Base-by-base conservation (phyloP, 2,797 vertebrate genomes). In the Acestrorhynchus altus region DNA sequence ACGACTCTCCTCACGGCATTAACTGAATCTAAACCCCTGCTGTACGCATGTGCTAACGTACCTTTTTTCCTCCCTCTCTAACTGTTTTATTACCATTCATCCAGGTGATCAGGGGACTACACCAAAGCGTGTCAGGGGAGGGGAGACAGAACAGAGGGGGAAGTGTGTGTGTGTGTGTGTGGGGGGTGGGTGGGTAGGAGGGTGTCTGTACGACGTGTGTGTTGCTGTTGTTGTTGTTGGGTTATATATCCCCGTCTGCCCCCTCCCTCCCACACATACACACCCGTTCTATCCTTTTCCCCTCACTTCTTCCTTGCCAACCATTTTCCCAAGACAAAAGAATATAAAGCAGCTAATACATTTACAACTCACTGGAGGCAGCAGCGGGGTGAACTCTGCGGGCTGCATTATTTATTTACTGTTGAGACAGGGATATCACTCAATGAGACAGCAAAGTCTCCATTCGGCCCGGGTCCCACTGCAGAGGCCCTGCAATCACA, bases 401-500 rank as follows among this genome's bases (percentile, higher is more conserved):
- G 81, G 81, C 77, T 77, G 80, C 52, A 88, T 85, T 93, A 90
- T 92, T 93, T 93, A 93, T 93, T 88, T 84, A 92, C 91, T 90
- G 91, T 89, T 90, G 90, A 93, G 92, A 93, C 92, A 92, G 89
- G 91, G 92, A 89, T 94, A 94, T 94, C 93, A 92, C 91, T 93
- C 92, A 94, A 89, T 83, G 91, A 93, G 92, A 94, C 91, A 92
- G 91, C 91, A 61, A 35, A 90, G 87, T 89, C 90, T 93, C 89
- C 78, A 80, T 86, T 87, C 88, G 88, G 81, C 90, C 76, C 56
- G 47, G 77, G 68, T 92, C 88, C 92, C 92, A 90, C 90, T 87
- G 91, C 72, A 87, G 91, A 92, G 82, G 87, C 84, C 86, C 90
- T 79, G 71, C 59, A 56, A 91, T 91, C 91, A 79, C 77, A 52